These are phyloP conservation scores for Stramonita haemastoma DNA, from an alignment of 2,888 invertebrate genomes.

Conservation along the genomic window DNA sequence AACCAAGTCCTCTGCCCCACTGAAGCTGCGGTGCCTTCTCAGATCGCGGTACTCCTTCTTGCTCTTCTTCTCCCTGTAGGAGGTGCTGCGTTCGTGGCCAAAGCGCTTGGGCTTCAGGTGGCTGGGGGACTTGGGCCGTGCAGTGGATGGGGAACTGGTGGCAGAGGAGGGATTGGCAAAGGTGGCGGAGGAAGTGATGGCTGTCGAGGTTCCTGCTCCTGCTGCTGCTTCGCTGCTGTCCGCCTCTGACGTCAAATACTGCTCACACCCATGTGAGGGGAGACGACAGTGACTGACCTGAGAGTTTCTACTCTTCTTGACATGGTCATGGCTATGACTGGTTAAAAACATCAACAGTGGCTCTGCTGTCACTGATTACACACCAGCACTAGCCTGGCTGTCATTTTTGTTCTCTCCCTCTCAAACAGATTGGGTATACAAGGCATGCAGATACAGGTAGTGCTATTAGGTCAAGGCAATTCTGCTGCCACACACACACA, in stretches of 20 bases:
- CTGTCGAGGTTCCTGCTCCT: neutral
- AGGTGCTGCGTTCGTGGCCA: conserved; percentile 60
- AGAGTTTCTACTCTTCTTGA: neutral
- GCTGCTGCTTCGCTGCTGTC: neutral
- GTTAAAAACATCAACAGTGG: too few relatives aligned
- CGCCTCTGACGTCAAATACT: conserved; percentile 16
- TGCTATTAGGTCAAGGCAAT: neutral
- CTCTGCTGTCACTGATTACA: too few relatives aligned
- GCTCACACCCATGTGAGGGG: conserved; percentile 19
- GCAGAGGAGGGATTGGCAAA: neutral
- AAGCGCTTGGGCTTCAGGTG: conserved; percentile 26
- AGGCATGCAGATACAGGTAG: neutral
- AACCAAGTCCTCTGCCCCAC: conserved; percentile 70
- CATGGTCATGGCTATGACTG: too few relatives aligned
- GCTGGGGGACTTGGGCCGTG: conserved; percentile 29
- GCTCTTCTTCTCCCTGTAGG: conserved; percentile 70
- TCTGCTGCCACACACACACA: neutral
- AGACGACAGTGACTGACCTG: neutral
- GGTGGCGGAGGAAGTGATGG: neutral
- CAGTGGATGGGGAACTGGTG: conserved; percentile 20
- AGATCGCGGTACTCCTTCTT: conserved; percentile 78
- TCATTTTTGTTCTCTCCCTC: neutral
- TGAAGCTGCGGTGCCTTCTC: conserved; percentile 73
- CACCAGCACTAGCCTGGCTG: too few relatives aligned
- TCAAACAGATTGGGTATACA: neutral